A percentile compares a stretch with the other conserved stretches of the same genome.
phyloP scores from a whole-genome alignment of 2,888 invertebrate species.

The Mantis religiosa region DNA sequence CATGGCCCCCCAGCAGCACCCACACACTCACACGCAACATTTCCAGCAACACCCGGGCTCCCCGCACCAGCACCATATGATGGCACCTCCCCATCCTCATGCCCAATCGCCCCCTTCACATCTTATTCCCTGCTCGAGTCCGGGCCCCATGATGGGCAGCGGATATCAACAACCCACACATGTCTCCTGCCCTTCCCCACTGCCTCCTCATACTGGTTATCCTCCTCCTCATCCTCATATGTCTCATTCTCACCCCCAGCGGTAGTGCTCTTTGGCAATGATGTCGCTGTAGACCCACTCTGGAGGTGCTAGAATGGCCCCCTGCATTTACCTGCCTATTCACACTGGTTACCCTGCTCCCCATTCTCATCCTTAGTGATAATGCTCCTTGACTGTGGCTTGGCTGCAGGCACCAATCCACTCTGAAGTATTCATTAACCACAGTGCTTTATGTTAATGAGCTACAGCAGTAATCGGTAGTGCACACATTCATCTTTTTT shows the following conservation, averaged over 20 bases:
- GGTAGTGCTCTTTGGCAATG: constrained; percentile 52
- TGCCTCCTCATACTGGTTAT: constrained; percentile 52
- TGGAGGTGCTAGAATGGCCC: not conserved
- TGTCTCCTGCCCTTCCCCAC: constrained; percentile 62
- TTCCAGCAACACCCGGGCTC: constrained; percentile 46
- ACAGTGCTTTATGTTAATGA: no score
- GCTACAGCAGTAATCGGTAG: no score
- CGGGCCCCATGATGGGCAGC: constrained; percentile 67
- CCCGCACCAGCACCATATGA: constrained; percentile 56
- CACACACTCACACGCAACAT: constrained; percentile 43
- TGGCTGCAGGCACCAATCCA: no score
- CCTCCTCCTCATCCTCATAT: constrained; percentile 66
- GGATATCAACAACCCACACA: constrained; percentile 38
- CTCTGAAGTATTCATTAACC: no score
- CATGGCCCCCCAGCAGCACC: constrained; percentile 32
- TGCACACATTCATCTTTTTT: no score
- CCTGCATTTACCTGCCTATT: not conserved
- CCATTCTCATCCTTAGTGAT: no score
- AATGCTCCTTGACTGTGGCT: no score
- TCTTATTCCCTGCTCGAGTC: constrained; percentile 59
- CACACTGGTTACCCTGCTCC: no score
- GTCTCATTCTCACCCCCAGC: constrained; percentile 73
- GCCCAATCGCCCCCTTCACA: constrained; percentile 49
- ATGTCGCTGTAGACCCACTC: not conserved
- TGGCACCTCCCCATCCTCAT: constrained; percentile 60